phyloP scores from a whole-genome alignment of 2,888 invertebrate species.

The Galeopsomyia nigrocyanea region DNA sequence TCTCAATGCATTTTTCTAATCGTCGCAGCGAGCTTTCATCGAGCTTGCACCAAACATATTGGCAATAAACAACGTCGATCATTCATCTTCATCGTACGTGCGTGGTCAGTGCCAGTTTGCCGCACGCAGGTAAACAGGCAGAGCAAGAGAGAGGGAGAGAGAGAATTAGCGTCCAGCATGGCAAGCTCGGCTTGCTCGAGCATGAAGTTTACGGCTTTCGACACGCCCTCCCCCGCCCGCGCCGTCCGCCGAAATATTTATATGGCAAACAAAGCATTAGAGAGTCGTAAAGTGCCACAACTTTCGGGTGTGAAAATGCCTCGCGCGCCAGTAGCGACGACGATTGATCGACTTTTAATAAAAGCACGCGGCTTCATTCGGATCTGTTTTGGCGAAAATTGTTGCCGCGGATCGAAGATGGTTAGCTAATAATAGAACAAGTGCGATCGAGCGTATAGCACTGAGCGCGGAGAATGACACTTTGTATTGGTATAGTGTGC shows the following conservation, averaged over 20 bases:
- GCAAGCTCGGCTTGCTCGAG: no score
- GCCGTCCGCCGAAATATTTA: slow-evolving; percentile 35
- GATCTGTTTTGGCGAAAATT: no score
- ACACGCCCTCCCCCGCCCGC: slow-evolving; percentile 50
- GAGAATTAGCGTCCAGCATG: slow-evolving; percentile 57
- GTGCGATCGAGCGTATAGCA: no score
- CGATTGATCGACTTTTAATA: no score
- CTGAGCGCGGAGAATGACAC: slow-evolving; percentile 48
- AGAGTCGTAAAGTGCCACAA: slow-evolving; percentile 34
- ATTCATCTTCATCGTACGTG: slow-evolving; percentile 44
- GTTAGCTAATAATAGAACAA: no score
- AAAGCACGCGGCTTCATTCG: no score
- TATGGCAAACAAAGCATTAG: slow-evolving; percentile 42
- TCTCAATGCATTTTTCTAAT: no score
- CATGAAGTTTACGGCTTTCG: slow-evolving; percentile 54
- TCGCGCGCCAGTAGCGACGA: not conserved
- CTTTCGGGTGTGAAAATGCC: slow-evolving; percentile 14
- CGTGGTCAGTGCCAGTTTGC: slow-evolving; percentile 62
- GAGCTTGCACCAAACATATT: no score
- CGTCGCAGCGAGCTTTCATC: slow-evolving; percentile 6
- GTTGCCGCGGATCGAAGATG: no score
- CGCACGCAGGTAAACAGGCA: slow-evolving; percentile 53
- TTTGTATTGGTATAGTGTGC: slow-evolving; percentile 46
- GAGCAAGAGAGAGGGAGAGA: no score
- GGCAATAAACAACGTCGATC: no score